Percentiles rank a stretch among this genome's conserved stretches.
These are phyloP conservation scores for Andrena bicolor DNA, from an alignment of 2,888 invertebrate species.

Conservation along the genomic window DNA sequence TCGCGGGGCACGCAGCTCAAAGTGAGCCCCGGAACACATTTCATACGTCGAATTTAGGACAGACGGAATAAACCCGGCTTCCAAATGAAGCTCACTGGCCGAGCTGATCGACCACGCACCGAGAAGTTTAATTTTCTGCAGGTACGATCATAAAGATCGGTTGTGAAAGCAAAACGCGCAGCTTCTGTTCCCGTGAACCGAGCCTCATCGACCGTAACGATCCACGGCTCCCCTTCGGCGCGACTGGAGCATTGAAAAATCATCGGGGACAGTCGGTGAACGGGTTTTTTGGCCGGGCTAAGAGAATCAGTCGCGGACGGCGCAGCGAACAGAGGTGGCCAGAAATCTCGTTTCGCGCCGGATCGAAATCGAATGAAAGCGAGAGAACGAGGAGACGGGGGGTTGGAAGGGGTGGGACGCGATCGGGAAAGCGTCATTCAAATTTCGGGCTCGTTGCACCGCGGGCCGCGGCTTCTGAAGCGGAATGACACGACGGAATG, in stretches of 20 bases:
- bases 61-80: background rate
- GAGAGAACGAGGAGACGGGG: constrained; percentile 17
- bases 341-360: constrained; percentile 57
- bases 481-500: constrained; percentile 67
- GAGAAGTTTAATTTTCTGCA: background rate
- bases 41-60: background rate
- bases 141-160: background rate
- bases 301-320: constrained; percentile 42
- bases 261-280: constrained; percentile 30
- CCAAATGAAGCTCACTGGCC: background rate
- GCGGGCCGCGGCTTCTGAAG: constrained; percentile 51
- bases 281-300: constrained; percentile 35
- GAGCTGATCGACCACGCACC: background rate
- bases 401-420: background rate
- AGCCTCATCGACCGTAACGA: constrained; percentile 17
- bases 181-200: background rate
- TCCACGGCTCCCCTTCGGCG: background rate
- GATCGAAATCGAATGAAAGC: constrained; percentile 54
- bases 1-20: background rate
- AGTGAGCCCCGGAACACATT: background rate
- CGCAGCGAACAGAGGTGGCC: background rate
- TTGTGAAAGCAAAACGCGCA: background rate
- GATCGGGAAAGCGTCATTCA: constrained; percentile 64
- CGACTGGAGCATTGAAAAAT: background rate
- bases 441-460: constrained; percentile 64